Evolutionary conservation across 2,888 invertebrate species (phyloP), one percentile per base, ranked within the genome.

Genomic region (Eupeodes luniger): DNA sequence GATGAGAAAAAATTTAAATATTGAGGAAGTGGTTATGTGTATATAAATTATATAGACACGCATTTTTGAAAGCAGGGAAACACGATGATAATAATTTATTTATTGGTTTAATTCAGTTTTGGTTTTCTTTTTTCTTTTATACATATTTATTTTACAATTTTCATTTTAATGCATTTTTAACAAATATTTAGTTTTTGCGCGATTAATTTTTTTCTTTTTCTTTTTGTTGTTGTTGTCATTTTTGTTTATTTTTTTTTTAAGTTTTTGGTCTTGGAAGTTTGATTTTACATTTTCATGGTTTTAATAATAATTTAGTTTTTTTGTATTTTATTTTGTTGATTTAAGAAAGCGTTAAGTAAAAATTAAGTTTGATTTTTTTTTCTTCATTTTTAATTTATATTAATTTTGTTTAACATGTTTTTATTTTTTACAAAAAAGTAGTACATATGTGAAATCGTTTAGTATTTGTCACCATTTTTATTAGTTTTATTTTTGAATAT

Each of bases 381-480:
- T 55, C 34, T 64, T 75, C 5, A 40, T 40, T 0, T 47, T 66
- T 57, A 1, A 11, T 59, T 14, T 36, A 44, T 66, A 27, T 64
- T 47, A 40, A 47, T 72, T 66, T 55, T 83, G 14, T 72, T 82
- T 69, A 72, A 77, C 76, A 59, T 82, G 78, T 11, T 85, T 11
- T 85, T 79, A 12, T 27, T 27, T 44, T 78, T 84, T 84, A 88
- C 77, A 88, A 85, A 88, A 78, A 59, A 69, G 57, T 81, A 88
- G 84, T 81, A 27, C 27, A 3, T 27, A 69, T 57, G 78, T 84
- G 85, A 85, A 88, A 88, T 88, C 74, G 67, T 88, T 88, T 85
- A 88, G 88, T 88, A 78, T 88, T 75, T 88, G 81, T 75, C 81
- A 88, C 81, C 85, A 85, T 85, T 85, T 84, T 27, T 59, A 55